These are phyloP conservation scores for Cyprinella venusta DNA, from an alignment of 2,797 vertebrate genomes.

Conservation along the genomic window DNA sequence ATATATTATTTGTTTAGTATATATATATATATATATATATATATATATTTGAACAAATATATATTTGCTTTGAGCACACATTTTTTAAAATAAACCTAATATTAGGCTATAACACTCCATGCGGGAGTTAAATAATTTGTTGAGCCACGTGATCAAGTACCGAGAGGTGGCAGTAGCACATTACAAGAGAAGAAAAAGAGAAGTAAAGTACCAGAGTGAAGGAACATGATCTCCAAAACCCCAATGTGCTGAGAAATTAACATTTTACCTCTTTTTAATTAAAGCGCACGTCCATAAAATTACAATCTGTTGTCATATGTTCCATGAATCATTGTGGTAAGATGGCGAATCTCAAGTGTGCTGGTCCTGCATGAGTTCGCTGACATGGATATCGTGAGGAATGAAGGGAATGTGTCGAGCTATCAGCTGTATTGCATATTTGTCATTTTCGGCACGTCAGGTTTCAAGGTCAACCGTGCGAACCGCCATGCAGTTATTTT, in stretches of 20 bases:
- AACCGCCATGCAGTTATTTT: conserved; percentile 18
- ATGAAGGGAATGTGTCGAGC: background rate
- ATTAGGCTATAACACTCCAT: background rate
- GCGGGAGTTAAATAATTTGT: background rate
- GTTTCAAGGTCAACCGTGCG: conserved; percentile 15
- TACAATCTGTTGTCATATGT: background rate
- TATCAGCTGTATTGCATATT: background rate
- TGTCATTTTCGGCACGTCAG: background rate
- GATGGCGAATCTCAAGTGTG: background rate
- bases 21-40: too few species aligned
- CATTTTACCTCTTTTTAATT: background rate
- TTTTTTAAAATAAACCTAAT: background rate
- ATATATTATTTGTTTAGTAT: too few species aligned
- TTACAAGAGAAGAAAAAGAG: conserved; percentile 1
- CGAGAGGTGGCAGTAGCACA: conserved; percentile 45
- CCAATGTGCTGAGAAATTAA: background rate
- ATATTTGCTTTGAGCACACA: background rate
- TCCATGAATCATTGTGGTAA: background rate
- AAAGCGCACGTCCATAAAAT: background rate
- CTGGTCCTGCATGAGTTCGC: background rate
- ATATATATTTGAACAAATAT: too few species aligned
- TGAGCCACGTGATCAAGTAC: background rate
- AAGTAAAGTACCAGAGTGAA: background rate
- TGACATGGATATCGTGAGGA: background rate
- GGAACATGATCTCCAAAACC: conserved; percentile 1